These are phyloP conservation scores for Microctenopoma stevenorrisi DNA, from an alignment of 2,797 vertebrate genomes.

Conservation along the genomic window DNA sequence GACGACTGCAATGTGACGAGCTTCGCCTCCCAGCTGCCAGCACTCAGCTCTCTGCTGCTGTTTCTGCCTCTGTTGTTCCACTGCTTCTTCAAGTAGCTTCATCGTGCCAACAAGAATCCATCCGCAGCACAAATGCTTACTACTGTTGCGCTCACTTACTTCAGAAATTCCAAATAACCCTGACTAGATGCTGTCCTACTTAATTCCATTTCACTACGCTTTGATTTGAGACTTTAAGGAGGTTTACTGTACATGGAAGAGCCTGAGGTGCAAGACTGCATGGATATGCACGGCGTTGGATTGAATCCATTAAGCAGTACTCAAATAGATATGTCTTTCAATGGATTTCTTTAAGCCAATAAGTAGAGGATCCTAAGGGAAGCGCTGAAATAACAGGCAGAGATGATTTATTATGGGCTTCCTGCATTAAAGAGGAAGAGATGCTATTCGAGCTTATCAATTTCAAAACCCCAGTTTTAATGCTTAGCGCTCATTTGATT, in stretches of 20 bases:
- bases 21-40: constrained; percentile 61
- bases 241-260: background rate
- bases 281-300: constrained; percentile 30
- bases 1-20: constrained; percentile 87
- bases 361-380: constrained; percentile 36
- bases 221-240: background rate
- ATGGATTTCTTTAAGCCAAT: constrained; percentile 52
- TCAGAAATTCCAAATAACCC: constrained; percentile 44
- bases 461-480: background rate
- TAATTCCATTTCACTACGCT: background rate
- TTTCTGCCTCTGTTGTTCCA: constrained; percentile 69
- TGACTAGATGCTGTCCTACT: constrained; percentile 6
- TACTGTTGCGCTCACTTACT: background rate
- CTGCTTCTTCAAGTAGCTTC: constrained; percentile 50
- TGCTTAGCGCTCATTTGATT: constrained; percentile 12
- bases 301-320: constrained; percentile 51
- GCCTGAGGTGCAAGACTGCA: constrained; percentile 11
- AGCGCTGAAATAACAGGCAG: constrained; percentile 32
- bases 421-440: constrained; percentile 14
- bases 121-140: constrained; percentile 18
- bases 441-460: constrained; percentile 1
- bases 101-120: constrained; percentile 27
- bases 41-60: constrained; percentile 69
- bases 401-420: constrained; percentile 10
- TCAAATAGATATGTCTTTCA: constrained; percentile 47